These are phyloP conservation scores for Chroicocephalus ridibundus DNA, from an alignment of 2,113 vertebrate species.

Conservation along the genomic window DNA sequence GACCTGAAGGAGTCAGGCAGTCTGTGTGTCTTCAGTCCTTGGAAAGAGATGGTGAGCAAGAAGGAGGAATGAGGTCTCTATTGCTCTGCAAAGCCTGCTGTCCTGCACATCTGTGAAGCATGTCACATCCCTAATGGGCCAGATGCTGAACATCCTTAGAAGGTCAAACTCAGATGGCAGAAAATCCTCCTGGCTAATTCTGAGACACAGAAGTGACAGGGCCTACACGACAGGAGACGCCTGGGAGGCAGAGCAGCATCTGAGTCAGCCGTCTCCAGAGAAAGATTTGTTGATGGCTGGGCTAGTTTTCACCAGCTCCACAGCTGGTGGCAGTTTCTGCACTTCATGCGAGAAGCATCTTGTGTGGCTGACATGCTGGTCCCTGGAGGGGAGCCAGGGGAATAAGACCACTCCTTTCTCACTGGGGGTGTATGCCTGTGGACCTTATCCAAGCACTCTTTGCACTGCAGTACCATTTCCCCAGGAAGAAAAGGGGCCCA, in stretches of 20 bases:
- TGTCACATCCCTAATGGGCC: not conserved
- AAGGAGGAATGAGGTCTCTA: not conserved
- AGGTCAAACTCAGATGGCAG: conserved; percentile 41
- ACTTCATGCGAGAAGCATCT: not conserved
- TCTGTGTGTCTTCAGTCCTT: not conserved
- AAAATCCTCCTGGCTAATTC: not conserved
- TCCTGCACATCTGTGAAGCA: conserved; percentile 27
- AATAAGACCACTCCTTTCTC: not conserved
- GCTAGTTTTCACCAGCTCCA: conserved; percentile 6
- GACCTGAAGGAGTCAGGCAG: not conserved
- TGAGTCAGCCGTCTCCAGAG: conserved; percentile 2
- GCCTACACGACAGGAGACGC: not conserved
- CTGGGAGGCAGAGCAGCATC: conserved; percentile 19
- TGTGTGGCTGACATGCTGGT: conserved; percentile 25
- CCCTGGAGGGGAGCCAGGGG: not conserved
- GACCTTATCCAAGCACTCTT: not conserved
- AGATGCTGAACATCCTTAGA: conserved; percentile 52
- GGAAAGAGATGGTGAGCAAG: not conserved
- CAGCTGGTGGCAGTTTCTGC: conserved; percentile 47
- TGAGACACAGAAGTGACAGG: not conserved
- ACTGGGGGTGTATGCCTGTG: not conserved
- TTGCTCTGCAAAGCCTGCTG: not conserved
- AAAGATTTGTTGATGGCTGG: not conserved
- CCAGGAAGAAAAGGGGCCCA: not conserved
- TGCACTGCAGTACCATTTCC: not conserved